A percentile compares a stretch with the other conserved stretches of the same genome.
Conservation (phyloP, 2,113 vertebrate species). For the human (Homo sapiens) region GRCh38 chr4:127640501-127641000, state of each 20-base stretch:
- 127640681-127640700: background rate
- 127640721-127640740: background rate
- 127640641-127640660: background rate
- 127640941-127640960: background rate
- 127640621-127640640: background rate
- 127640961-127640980: background rate
- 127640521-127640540: conserved; percentile 1
- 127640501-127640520: background rate
- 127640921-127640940: background rate
- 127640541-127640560: fast-evolving
- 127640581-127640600: background rate
- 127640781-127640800: background rate
- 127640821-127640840: background rate
- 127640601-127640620: background rate
- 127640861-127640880: background rate
- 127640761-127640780: background rate
- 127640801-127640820: background rate
- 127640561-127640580: background rate
- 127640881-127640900: background rate
- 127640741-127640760: background rate
- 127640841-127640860: conserved; percentile 14
- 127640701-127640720: background rate
- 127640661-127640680: background rate
- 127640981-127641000: background rate
- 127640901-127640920: background rate